Evolutionary conservation across 1,140 invertebrate species (phyloP).

Genomic region (Propsilocerus akamusi): DNA sequence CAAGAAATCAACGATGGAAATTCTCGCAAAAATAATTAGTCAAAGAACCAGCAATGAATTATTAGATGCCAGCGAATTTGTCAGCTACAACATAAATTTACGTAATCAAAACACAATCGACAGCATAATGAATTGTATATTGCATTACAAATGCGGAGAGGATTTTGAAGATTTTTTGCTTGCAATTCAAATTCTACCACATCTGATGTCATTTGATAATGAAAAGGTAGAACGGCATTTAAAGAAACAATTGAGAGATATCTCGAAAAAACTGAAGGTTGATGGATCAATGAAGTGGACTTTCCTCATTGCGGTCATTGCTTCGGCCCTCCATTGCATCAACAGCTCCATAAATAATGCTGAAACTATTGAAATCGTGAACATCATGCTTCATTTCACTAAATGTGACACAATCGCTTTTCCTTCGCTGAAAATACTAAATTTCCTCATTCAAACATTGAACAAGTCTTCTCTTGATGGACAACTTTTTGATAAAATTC

Average conservation of each 20-base stretch:
- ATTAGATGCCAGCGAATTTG: neutral
- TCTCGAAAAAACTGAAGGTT: neutral
- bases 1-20: conserved; percentile 30
- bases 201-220: neutral
- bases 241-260: neutral
- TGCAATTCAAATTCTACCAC: neutral
- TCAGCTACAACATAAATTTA: neutral
- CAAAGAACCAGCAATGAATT: neutral
- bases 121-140: neutral
- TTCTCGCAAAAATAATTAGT: conserved; percentile 44
- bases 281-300: neutral
- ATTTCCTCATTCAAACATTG: neutral
- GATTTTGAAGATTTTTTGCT: neutral
- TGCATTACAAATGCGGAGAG: neutral
- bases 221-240: neutral
- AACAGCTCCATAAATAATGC: neutral
- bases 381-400: neutral
- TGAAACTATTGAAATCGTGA: neutral
- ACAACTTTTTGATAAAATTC: conserved; percentile 22
- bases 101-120: neutral
- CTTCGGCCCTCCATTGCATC: neutral
- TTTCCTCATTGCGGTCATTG: neutral
- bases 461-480: neutral
- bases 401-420: too few species aligned
- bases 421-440: neutral